A percentile compares a stretch with the other conserved stretches of the same genome.
These are phyloP conservation scores for Buathra laborator DNA, from an alignment of 2,888 invertebrate species.

Conservation along the genomic window DNA sequence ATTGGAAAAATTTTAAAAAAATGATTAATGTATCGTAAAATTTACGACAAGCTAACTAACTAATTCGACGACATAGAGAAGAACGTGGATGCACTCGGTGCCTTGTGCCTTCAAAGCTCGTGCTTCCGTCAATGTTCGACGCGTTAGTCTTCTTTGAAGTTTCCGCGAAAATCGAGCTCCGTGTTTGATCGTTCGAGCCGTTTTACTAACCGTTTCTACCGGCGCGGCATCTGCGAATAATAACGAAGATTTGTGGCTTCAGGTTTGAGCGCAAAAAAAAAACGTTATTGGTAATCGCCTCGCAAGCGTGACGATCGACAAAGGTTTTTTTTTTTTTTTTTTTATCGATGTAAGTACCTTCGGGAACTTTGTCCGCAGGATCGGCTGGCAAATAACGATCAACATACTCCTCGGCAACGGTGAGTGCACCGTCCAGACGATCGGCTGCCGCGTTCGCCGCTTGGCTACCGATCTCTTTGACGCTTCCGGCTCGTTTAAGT, in stretches of 20 bases:
- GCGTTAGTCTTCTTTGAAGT: constrained; percentile 91
- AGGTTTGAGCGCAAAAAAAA: constrained; percentile 68
- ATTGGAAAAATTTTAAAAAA: not conserved
- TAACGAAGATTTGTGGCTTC: constrained; percentile 15
- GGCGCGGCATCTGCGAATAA: constrained; percentile 77
- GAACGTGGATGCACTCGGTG: constrained; percentile 90
- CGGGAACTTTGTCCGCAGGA: constrained; percentile 87
- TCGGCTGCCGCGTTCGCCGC: constrained; percentile 91
- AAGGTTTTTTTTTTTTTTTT: not conserved
- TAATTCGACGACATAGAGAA: constrained; percentile 92
- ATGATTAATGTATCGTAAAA: not conserved
- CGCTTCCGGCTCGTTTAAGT: constrained; percentile 92
- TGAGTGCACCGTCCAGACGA: constrained; percentile 91
- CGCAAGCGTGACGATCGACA: too few relatives aligned
- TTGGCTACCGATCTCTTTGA: constrained; percentile 92
- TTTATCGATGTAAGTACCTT: constrained; percentile 86
- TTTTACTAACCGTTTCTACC: constrained; percentile 86
- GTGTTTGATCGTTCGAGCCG: constrained; percentile 92
- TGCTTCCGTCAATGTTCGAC: constrained; percentile 92
- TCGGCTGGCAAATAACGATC: constrained; percentile 92
- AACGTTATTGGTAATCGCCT: not conserved
- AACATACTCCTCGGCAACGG: constrained; percentile 93
- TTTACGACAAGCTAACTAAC: constrained; percentile 85
- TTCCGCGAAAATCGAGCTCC: constrained; percentile 92
- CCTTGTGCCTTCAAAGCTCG: constrained; percentile 93